Evolutionary conservation across 2,113 vertebrate genomes (phyloP).

Genomic region (Pavo muticus): DNA sequence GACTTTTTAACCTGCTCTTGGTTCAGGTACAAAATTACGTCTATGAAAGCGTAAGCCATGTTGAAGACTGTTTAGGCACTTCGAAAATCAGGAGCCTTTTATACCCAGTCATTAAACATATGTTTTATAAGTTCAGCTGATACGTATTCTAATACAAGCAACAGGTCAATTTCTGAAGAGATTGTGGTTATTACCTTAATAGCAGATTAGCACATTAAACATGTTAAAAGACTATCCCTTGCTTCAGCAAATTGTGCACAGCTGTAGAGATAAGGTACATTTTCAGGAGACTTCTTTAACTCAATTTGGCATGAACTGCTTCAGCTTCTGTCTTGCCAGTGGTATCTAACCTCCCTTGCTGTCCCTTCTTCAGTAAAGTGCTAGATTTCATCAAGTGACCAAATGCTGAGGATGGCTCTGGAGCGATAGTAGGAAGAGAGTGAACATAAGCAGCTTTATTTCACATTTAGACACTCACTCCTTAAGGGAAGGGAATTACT

Average conservation of each 20-base stretch:
- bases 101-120: not conserved
- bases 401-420: not conserved
- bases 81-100: not conserved
- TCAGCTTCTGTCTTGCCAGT: not conserved
- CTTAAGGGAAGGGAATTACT: not conserved
- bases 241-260: not conserved
- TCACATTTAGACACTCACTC: not conserved
- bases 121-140: not conserved
- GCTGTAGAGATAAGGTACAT: not conserved
- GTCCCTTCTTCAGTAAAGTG: not conserved
- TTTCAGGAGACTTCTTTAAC: not conserved
- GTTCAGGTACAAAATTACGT: not conserved
- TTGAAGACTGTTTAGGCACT: not conserved
- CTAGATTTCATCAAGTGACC: not conserved
- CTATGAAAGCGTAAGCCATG: not conserved
- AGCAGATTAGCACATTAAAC: not conserved
- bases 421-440: not conserved
- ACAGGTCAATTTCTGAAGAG: constrained; percentile 3
- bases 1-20: not conserved
- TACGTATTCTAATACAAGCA: not conserved
- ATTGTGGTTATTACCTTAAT: not conserved
- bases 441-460: not conserved
- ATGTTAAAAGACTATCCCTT: not conserved
- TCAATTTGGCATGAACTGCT: not conserved
- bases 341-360: not conserved